These are phyloP conservation scores for Lycocerus yunnanus DNA, from an alignment of 2,888 invertebrate genomes.

Conservation along the genomic window DNA sequence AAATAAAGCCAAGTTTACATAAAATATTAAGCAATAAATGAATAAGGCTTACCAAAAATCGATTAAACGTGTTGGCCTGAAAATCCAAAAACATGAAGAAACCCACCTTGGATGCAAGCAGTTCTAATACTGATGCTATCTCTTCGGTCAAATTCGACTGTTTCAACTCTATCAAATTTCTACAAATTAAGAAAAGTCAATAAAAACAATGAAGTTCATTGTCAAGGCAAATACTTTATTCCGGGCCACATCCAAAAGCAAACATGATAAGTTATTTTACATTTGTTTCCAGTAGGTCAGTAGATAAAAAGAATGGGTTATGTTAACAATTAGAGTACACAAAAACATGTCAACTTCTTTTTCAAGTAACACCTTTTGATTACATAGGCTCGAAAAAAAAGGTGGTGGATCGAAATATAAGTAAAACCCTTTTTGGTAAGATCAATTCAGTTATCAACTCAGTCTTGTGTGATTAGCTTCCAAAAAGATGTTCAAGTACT, in stretches of 20 bases:
- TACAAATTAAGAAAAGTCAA: background rate
- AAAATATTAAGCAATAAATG: background rate
- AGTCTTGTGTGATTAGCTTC: background rate
- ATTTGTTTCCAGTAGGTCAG: slow-evolving; percentile 43
- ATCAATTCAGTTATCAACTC: slow-evolving; percentile 3
- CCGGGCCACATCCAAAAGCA: slow-evolving; percentile 37
- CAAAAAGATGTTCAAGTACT: background rate
- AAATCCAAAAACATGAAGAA: background rate
- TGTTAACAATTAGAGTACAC: slow-evolving; percentile 29
- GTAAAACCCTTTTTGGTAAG: slow-evolving; percentile 11
- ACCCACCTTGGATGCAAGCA: background rate
- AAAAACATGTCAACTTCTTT: slow-evolving; percentile 20
- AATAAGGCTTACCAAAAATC: background rate
- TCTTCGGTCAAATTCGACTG: background rate
- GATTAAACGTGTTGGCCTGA: background rate
- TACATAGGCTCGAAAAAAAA: background rate
- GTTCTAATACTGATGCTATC: background rate
- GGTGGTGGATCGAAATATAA: slow-evolving; percentile 24
- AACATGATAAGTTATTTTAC: slow-evolving; percentile 35
- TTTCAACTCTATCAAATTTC: background rate
- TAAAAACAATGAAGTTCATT: background rate
- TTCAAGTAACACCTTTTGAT: slow-evolving; percentile 17
- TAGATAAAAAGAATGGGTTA: slow-evolving; percentile 39
- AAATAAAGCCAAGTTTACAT: background rate
- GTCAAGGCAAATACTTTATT: slow-evolving; percentile 26